Conservation (phyloP, 2,888 invertebrate species). For the Lithophane leautieri region DNA sequence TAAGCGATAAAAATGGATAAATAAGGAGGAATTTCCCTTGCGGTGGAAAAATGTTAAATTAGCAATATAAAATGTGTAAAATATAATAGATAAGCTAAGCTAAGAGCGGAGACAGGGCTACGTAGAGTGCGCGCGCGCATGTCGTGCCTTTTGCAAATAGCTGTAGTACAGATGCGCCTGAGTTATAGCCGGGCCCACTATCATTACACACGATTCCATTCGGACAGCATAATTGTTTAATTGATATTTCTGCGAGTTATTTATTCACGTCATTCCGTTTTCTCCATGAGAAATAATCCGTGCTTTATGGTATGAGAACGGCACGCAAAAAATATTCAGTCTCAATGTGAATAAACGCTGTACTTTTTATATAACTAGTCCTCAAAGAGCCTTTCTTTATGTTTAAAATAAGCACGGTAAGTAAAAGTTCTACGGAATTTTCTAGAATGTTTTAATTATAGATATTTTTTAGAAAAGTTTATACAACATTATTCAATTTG, state of each 20-base stretch:
- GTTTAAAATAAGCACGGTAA: constrained; percentile 13
- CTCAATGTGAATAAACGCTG: constrained; percentile 48
- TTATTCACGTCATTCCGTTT: constrained; percentile 89
- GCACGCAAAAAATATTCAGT: constrained; percentile 57
- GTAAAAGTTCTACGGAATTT: not conserved
- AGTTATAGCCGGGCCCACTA: constrained; percentile 90
- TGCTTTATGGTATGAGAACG: constrained; percentile 80
- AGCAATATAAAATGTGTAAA: constrained; percentile 41
- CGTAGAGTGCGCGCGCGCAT: constrained; percentile 70
- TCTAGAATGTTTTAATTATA: constrained; percentile 1
- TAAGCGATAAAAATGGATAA: constrained; percentile 26
- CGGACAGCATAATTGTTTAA: constrained; percentile 91
- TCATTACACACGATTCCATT: constrained; percentile 91
- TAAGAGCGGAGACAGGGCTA: constrained; percentile 54
- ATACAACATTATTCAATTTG: constrained; percentile 68
- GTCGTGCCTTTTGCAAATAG: constrained; percentile 90
- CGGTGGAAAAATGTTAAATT: constrained; percentile 34
- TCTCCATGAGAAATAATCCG: constrained; percentile 85
- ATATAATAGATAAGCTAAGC: constrained; percentile 47
- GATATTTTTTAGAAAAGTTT: constrained; percentile 24
- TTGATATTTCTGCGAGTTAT: constrained; percentile 91
- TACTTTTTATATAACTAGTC: constrained; percentile 27
- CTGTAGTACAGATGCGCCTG: constrained; percentile 90
- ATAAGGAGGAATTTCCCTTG: constrained; percentile 15
- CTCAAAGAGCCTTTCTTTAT: constrained; percentile 19